phyloP scores from a whole-genome alignment of 2,888 invertebrate species.

The Portevinia maculata region DNA sequence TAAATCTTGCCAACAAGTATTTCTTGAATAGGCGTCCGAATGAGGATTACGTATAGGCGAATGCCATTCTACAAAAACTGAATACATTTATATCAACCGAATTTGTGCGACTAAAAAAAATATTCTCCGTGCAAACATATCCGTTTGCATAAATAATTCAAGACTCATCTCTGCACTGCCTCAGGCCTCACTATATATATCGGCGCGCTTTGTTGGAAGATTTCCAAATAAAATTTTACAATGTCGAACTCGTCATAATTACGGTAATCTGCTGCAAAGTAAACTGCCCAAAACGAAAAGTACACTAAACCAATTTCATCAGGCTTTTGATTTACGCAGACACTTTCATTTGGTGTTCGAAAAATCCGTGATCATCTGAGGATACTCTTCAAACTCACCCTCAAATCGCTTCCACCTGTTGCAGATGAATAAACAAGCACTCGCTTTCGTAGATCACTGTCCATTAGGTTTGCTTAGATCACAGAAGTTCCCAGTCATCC shows the following conservation, averaged over 20 bases:
- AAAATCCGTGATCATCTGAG: background rate
- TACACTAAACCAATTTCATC: background rate
- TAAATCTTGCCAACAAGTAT: conserved; percentile 3
- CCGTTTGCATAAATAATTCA: background rate
- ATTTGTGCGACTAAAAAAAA: background rate
- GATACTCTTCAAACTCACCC: background rate
- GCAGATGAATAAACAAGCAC: conserved; percentile 37
- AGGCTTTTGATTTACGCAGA: conserved; percentile 22
- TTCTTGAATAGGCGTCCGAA: background rate
- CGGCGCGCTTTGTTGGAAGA: conserved; percentile 24
- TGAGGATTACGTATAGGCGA: background rate
- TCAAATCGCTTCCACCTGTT: conserved; percentile 25
- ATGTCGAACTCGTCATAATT: background rate
- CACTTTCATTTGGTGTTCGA: conserved; percentile 27
- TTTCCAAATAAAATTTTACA: conserved; percentile 32
- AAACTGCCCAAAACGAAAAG: background rate
- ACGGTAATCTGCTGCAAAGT: background rate
- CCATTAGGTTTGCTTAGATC: conserved; percentile 11
- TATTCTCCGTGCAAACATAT: background rate
- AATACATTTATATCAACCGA: too few relatives aligned
- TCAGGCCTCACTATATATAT: conserved; percentile 3
- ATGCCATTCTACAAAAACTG: too few relatives aligned
- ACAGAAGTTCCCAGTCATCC: background rate
- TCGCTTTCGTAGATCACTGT: conserved; percentile 9
- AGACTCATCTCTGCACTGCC: background rate